Conservation (phyloP, 2,888 invertebrate genomes). For the Eugnorisma glareosa region DNA sequence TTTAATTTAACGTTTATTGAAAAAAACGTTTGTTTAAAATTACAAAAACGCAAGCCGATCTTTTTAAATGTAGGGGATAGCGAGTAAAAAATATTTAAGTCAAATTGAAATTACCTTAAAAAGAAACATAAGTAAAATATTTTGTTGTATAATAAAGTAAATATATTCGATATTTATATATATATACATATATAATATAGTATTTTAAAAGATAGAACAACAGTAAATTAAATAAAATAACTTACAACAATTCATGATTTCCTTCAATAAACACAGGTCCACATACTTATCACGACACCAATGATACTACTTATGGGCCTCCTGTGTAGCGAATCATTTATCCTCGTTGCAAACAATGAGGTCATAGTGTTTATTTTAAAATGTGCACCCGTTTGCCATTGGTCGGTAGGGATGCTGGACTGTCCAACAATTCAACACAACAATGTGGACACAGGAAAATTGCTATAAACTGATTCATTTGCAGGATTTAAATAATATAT, state of each 20-base stretch:
- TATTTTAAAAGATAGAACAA: not conserved
- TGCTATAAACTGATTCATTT: not conserved
- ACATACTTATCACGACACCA: not conserved
- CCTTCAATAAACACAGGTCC: not conserved
- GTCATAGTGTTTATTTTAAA: conserved; percentile 6
- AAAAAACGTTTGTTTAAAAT: too few species aligned
- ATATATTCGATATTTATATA: not conserved
- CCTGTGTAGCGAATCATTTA: not conserved
- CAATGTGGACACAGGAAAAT: conserved; percentile 11
- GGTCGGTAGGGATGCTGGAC: not conserved
- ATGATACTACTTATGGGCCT: not conserved
- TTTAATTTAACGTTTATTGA: too few species aligned
- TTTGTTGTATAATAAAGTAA: not conserved
- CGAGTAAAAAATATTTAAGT: not conserved
- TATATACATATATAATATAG: too few species aligned
- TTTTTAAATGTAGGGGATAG: not conserved
- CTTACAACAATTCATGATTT: conserved; percentile 38
- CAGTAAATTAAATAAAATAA: not conserved
- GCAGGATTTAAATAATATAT: not conserved
- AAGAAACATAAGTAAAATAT: not conserved
- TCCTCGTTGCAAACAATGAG: conserved; percentile 6
- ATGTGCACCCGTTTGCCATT: not conserved
- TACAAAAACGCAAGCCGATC: not conserved
- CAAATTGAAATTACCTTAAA: not conserved
- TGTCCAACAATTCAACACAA: too few species aligned